Percentiles rank a stretch among this genome's conserved stretches.
Conservation (phyloP, 2,888 invertebrate genomes). For the Xestia sexstrigata region DNA sequence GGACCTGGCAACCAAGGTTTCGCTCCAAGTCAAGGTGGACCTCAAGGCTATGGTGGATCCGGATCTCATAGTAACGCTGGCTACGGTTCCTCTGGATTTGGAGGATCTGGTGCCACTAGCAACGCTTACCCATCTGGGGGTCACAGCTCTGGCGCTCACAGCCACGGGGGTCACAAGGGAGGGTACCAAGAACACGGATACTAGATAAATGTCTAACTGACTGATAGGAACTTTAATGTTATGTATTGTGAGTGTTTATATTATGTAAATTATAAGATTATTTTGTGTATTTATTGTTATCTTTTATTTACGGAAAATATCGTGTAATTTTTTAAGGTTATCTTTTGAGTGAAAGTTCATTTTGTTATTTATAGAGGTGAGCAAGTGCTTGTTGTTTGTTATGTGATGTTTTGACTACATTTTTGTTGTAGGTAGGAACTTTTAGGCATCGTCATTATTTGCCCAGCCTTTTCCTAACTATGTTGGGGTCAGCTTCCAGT, state of each 20-base stretch:
- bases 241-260: constrained; percentile 10
- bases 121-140: constrained; percentile 49
- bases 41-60: constrained; percentile 35
- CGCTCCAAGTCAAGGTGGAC: constrained; percentile 18
- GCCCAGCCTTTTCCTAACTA: neutral
- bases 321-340: constrained; percentile 4
- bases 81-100: constrained; percentile 38
- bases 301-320: constrained; percentile 32
- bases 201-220: constrained; percentile 30
- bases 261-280: constrained; percentile 32
- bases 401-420: neutral
- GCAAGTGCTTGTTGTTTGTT: neutral
- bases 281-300: neutral
- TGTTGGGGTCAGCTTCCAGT: neutral
- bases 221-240: constrained; percentile 1
- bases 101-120: constrained; percentile 40
- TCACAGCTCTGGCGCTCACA: constrained; percentile 28
- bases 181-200: constrained; percentile 60
- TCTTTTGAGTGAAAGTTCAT: neutral
- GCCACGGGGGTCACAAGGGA: constrained; percentile 47
- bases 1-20: constrained; percentile 28
- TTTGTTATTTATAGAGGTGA: constrained; percentile 13
- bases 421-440: neutral
- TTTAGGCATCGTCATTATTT: neutral
- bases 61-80: constrained; percentile 18